Base-by-base conservation (phyloP, 1,140 invertebrate species). In the Bathynomus jamesi region DNA sequence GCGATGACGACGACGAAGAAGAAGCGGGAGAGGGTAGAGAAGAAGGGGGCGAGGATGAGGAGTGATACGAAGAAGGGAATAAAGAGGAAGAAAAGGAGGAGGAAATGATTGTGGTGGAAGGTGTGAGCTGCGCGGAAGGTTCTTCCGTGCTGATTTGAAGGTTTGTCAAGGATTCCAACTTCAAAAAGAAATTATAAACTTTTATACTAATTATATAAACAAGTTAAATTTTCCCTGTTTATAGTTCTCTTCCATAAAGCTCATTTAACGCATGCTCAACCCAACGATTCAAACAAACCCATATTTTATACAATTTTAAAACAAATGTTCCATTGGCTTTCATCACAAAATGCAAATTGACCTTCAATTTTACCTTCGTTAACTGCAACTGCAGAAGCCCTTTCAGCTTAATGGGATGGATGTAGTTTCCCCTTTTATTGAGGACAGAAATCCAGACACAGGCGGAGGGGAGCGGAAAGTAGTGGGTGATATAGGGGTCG, bases 311-410 rank as follows among this genome's bases (percentile, higher is more conserved):
- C n/a, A n/a, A n/a, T n/a, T n/a, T n/a, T n/a, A n/a, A n/a, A n/a
- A n/a, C n/a, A n/a, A n/a, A n/a, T n/a, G n/a, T n/a, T n/a, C n/a
- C n/a, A n/a, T n/a, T n/a, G n/a, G n/a, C n/a, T n/a, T n/a, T n/a
- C n/a, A n/a, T n/a, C n/a, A n/a, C n/a, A n/a, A n/a, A n/a, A n/a
- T n/a, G n/a, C n/a, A n/a, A n/a, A n/a, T n/a, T n/a, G n/a, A n/a
- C n/a, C n/a, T n/a, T n/a, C n/a, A n/a, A n/a, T n/a, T n/a, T 32
- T 46, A 69, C 67, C 67, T 69, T 61, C 17, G 13, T 4, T 8
- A 69, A 13, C 25, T 69, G 67, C 21, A 69, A 28, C 28, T 69
- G 53, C 21, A 69, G 46, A 0, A 69, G 67, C 24, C 67, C 67
- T 10, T 69, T 53, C 3, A 69, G 46, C 53, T 69, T 69, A 27